Base-by-base conservation (phyloP, 2,797 vertebrate genomes). In the Podarcis siculus region DNA sequence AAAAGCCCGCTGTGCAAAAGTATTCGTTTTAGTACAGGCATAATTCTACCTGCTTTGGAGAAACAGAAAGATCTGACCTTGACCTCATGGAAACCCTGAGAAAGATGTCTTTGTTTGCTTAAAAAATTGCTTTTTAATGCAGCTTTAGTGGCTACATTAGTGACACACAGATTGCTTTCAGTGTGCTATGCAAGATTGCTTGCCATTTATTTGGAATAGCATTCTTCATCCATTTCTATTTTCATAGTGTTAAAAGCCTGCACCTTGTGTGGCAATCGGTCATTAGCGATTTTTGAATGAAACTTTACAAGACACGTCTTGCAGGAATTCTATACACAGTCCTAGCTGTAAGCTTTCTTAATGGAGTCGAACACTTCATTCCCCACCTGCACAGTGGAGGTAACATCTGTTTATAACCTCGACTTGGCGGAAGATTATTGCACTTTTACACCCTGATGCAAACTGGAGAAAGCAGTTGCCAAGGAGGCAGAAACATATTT, bases 361-460 rank as follows among this genome's bases (percentile, higher is more conserved):
- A 80, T 86, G 72, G 71, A 86, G 42, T n/a, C 32, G 71, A 89
- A 89, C 58, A 75, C 87, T 64, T 79, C 83, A 80, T 85, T 89
- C 49, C 37, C 32, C 83, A 80, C 77, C 78, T 82, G 83, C 35
- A 39, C 72, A 49, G 42, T 17, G 67, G 42, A 81, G 37, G 39
- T 83, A 66, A 77, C 32, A 35, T 83, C 77, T 86, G 86, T 89
- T 89, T 32, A 42, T 85, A 55, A 23, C 17, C 42, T 32, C 55
- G 19, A 67, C 58, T 75, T 85, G 69, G 58, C 78, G 55, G 67
- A 81, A 49, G n/a, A 32, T 8, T 76, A 25, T 55, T 80, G 6
- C 30, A 42, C 69, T 67, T 75, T 89, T 76, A 42, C n/a, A 8
- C 32, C 35, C 39, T 37, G 37, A 78, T 15, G 55, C 13, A 58